Base-by-base conservation (phyloP, 1,140 invertebrate species). In the Agrilus planipennis region DNA sequence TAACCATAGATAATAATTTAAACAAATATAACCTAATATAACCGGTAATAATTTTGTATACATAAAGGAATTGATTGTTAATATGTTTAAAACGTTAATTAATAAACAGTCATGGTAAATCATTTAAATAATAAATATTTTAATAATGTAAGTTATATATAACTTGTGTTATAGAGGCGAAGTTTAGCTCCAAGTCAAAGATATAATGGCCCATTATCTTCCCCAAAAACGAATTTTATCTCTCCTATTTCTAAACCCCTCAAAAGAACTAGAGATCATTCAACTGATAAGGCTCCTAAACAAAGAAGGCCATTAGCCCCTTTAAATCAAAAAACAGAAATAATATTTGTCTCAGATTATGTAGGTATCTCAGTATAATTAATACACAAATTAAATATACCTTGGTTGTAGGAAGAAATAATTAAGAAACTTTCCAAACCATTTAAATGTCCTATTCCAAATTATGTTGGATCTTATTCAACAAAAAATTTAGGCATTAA, bases 371-470 rank as follows among this genome's bases (percentile, higher is more conserved):
- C 1, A 14, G 39, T 31, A 2, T 44, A 15, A 14, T 31, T 16
- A 36, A 19, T n/a, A 1, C 11, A 32, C 7, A 10, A 10, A 37
- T 21, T 4, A 18, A n/a, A 3, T 39, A 36, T 36, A 42, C 17
- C 43, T 51, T 34, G 42, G 56, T 58, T 64, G 25, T 61, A 88
- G 77, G 84, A 89, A 65, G 70, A 70, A 31, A 62, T 86, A 11
- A 92, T 97, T 42, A 75, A 75, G 42, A 80, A 81, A 51, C 57
- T 96, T 1, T 79, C 73, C n/a, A 84, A 82, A 55, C 89, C 91
- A 4, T 99, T 98, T 57, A 88, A 89, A 69, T 84, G 96, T 32
- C 94, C 95, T 4, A 86, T 97, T 44, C 78, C 83, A 11, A 92
- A 94, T 54, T 99, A 97, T 67, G 70, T 79, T 27, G 70, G 75